Base-by-base conservation (phyloP, 2,113 vertebrate species). In the Phalacrocorax pelagicus region DNA sequence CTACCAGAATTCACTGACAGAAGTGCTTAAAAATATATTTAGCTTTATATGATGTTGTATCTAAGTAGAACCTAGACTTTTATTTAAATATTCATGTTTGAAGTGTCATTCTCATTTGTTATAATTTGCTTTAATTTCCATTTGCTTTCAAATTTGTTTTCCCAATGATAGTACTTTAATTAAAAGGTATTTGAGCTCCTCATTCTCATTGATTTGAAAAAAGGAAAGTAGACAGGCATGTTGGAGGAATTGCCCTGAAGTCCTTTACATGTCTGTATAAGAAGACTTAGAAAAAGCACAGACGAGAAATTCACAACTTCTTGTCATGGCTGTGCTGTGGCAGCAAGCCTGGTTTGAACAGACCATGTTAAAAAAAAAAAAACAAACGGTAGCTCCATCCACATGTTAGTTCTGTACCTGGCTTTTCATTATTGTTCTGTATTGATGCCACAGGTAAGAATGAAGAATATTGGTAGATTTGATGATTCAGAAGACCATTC, bases 401-500 rank as follows among this genome's bases (percentile, higher is more conserved):
- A 51, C 57, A 71, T 42, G 12, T 10, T 86, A 51, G 59, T 83
- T 95, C 74, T 83, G 19, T 83, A 80, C 77, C 82, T 73, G 58
- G 17, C 40, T 94, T 89, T 86, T 69, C 86, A 49, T 91, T 84
- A 74, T 54, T 77, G 21, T 71, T 94, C 84, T 91, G 19, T 32
- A 71, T 54, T 62, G 24, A 80, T 82, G 67, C 11, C 72, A 94
- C 62, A 93, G 84, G 69, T 61, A 72, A 78, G 61, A 89, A 84
- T 51, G 40, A 89, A 89, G 30, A 73, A 52, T 61, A 66, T 3
- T 24, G 27, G 29, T 55, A 51, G 55, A 73, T 81, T 83, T 88
- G 46, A 71, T 88, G 52, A 88, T 66, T 92, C 83, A 66, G 81
- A 90, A 88, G 75, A 75, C 73, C 59, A 73, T 86, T 93, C 86